phyloP scores from a whole-genome alignment of 2,113 vertebrate genomes.

The Mellivora capensis region DNA sequence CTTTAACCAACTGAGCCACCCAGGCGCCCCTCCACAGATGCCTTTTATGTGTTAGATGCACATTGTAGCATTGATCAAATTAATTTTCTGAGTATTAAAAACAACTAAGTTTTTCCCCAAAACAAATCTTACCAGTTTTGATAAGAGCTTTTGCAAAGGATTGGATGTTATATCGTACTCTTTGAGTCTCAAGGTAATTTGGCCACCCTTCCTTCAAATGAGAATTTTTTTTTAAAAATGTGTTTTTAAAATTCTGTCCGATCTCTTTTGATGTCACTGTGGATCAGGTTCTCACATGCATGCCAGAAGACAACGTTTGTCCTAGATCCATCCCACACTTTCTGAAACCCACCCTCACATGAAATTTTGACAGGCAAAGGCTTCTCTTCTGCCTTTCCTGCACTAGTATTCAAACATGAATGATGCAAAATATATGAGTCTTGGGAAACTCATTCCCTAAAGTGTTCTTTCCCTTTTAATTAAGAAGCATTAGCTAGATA shows the following conservation, averaged over 20 bases:
- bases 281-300: background rate
- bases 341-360: background rate
- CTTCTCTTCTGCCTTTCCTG: background rate
- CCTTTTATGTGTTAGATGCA: background rate
- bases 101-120: background rate
- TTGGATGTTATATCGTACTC: background rate
- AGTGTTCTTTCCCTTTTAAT: background rate
- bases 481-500: background rate
- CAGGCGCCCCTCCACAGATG: background rate
- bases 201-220: background rate
- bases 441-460: background rate
- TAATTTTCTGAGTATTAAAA: background rate
- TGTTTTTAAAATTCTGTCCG: background rate
- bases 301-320: background rate
- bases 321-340: fast-evolving
- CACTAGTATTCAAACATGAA: background rate
- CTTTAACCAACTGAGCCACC: no score
- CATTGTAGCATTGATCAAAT: background rate
- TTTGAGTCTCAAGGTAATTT: background rate
- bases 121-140: background rate
- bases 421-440: background rate
- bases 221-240: background rate
- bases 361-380: background rate
- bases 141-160: background rate
- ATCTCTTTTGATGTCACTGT: background rate